phyloP scores from a whole-genome alignment of 2,888 invertebrate genomes.

The Lasioglossum leucozonium region DNA sequence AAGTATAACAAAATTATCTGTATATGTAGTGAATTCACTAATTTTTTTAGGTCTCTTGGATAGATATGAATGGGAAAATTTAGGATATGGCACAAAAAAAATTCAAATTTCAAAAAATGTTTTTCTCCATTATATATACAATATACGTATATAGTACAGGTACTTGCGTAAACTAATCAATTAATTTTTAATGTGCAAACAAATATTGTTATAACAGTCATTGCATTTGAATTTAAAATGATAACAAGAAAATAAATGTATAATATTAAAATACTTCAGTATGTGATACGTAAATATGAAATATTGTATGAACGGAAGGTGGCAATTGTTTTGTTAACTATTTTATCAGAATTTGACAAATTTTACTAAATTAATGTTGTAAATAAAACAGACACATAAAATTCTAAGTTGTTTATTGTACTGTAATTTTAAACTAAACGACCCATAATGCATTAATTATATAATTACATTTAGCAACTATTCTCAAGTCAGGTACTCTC shows the following conservation, averaged over 20 bases:
- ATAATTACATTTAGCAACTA: slow-evolving; percentile 20
- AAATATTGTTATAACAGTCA: slow-evolving; percentile 23
- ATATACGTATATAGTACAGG: no score
- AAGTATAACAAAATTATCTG: no score
- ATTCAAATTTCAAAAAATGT: not conserved
- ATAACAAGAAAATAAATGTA: not conserved
- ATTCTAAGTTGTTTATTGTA: slow-evolving; percentile 1
- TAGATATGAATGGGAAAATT: not conserved
- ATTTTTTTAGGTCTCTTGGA: no score
- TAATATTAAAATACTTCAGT: not conserved
- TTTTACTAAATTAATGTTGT: not conserved
- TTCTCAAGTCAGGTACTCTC: slow-evolving; percentile 36
- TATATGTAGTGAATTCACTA: no score
- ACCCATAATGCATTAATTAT: slow-evolving; percentile 32
- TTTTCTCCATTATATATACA: not conserved
- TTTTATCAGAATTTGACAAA: not conserved
- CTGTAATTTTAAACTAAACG: slow-evolving; percentile 16
- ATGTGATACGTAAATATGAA: not conserved
- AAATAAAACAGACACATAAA: slow-evolving; percentile 14
- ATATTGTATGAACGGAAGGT: not conserved
- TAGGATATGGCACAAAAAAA: not conserved
- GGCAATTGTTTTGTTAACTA: not conserved
- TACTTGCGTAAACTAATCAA: not conserved
- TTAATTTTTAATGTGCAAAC: slow-evolving; percentile 32
- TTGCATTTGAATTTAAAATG: slow-evolving; percentile 40